Base-by-base conservation (phyloP, 2,113 vertebrate species). In the Kobus ellipsiprymnus region DNA sequence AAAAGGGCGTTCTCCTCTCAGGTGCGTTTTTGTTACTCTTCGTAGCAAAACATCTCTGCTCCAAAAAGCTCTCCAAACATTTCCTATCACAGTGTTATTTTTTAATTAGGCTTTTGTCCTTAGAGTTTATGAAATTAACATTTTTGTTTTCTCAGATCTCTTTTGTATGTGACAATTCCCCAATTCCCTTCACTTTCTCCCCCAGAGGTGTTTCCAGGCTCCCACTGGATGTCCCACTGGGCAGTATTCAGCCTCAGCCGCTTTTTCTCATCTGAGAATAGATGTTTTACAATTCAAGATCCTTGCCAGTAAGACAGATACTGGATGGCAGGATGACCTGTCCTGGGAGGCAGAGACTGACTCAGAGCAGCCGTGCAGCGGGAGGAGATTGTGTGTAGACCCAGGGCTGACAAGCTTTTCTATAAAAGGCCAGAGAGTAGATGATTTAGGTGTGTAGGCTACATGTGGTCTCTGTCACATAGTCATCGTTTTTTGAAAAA, bases 1-100 rank as follows among this genome's bases (percentile, higher is more conserved):
- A 99, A 98, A 99, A 99, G 98, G 99, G 99, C 7, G 95, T 99
- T 83, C 98, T 99, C 88, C 99, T 99, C 94, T 99, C 99, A 99
- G 99, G 99, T 99, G 97, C 6, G 64, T 92, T 33, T 95, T 78
- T 54, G 14, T 52, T n/a, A 27, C 52, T n/a, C 87, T 94, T 62
- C 14, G n/a, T 17, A 30, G 44, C 46, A 54, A 50, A 97, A 97
- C 27, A 27, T 9, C 10, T 62, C 50, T 4, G 23, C 90, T 12
- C 50, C 87, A 21, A 1, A 46, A 36, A 85, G 0, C 27, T 21
- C 87, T 17, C 10, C 44, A 44, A 3, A 17, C 14, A 23, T 33
- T 46, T 54, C 46, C 0, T 16, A 3, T 12, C n/a, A 4, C 54
- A n/a, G 17, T 33, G 5, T 44, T 44, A 27, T 33, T 86, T 85